phyloP scores from a whole-genome alignment of 1,140 invertebrate species.

The Penaeus chinensis region DNA sequence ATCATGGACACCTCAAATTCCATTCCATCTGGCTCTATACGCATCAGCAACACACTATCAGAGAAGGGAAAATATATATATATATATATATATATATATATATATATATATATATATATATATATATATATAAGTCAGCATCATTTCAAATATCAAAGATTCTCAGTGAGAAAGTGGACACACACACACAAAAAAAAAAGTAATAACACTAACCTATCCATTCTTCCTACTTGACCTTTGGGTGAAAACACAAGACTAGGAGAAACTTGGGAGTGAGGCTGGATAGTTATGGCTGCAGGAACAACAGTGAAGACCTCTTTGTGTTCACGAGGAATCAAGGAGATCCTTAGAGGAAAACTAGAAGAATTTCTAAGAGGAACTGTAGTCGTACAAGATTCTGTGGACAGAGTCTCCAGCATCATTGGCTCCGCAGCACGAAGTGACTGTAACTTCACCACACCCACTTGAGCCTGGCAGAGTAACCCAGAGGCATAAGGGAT shows the following conservation, averaged over 20 bases:
- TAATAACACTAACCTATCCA: slow-evolving; percentile 36
- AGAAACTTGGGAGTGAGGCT: slow-evolving; percentile 16
- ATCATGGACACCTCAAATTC: slow-evolving; percentile 34
- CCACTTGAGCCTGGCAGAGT: slow-evolving; percentile 33
- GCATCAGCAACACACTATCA: slow-evolving; percentile 34
- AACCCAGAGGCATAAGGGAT: background rate
- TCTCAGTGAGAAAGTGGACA: no score
- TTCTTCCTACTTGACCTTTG: slow-evolving; percentile 12
- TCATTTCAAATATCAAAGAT: no score
- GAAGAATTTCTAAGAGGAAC: slow-evolving; percentile 38
- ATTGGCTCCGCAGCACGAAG: slow-evolving; percentile 27
- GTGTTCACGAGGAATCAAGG: background rate
- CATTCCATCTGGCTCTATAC: slow-evolving; percentile 46
- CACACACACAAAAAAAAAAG: no score
- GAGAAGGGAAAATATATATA: background rate
- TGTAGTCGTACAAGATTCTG: background rate
- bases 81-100: no score
- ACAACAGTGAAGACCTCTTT: slow-evolving; percentile 15
- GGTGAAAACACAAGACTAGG: slow-evolving; percentile 32
- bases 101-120: no score
- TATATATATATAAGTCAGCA: no score
- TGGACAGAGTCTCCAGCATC: background rate
- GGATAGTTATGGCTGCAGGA: slow-evolving; percentile 18
- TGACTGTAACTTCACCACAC: slow-evolving; percentile 28
- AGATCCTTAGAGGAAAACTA: slow-evolving; percentile 28